phyloP scores from a whole-genome alignment of 1,140 invertebrate genomes.

The Atta colombica region DNA sequence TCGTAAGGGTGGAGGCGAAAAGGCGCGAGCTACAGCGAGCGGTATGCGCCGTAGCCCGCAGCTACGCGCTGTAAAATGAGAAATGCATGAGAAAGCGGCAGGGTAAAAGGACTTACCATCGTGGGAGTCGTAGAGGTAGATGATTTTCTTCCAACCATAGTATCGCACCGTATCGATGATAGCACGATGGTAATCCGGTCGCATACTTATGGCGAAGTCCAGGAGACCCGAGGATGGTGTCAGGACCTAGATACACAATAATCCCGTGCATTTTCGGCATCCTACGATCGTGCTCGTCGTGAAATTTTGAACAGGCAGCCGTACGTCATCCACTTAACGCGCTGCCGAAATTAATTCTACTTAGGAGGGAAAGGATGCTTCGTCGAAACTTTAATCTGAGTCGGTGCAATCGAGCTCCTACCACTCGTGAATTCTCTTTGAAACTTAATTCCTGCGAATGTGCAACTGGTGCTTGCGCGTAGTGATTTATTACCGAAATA shows the following conservation, averaged over 20 bases:
- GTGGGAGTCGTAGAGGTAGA: conserved; percentile 98
- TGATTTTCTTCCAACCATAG: conserved; percentile 97
- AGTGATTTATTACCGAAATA: conserved; percentile 54
- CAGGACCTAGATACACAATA: conserved; percentile 88
- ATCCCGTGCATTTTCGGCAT: conserved; percentile 14
- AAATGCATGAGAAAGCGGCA: conserved; percentile 79
- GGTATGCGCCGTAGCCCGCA: conserved; percentile 8
- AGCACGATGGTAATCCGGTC: conserved; percentile 97
- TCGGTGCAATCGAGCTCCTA: conserved; percentile 42
- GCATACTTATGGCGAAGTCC: conserved; percentile 96
- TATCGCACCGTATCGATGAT: conserved; percentile 96
- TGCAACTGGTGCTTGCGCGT: conserved; percentile 45
- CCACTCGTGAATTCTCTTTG: conserved; percentile 51
- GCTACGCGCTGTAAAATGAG: conserved; percentile 77
- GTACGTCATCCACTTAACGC: conserved; percentile 17
- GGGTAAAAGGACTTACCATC: conserved; percentile 92
- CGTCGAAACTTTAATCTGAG: conserved; percentile 52
- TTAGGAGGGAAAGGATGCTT: conserved; percentile 19
- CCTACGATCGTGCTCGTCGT: not conserved
- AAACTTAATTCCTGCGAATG: conserved; percentile 53
- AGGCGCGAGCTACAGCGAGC: conserved; percentile 27
- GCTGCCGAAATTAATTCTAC: conserved; percentile 44
- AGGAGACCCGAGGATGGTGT: conserved; percentile 94
- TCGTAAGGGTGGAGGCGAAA: conserved; percentile 11
- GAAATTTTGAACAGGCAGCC: conserved; percentile 19